Percentiles rank a stretch among this genome's conserved stretches.
Evolutionary conservation across 2,888 invertebrate genomes (phyloP).

Genomic region (Lepidonotus clava): DNA sequence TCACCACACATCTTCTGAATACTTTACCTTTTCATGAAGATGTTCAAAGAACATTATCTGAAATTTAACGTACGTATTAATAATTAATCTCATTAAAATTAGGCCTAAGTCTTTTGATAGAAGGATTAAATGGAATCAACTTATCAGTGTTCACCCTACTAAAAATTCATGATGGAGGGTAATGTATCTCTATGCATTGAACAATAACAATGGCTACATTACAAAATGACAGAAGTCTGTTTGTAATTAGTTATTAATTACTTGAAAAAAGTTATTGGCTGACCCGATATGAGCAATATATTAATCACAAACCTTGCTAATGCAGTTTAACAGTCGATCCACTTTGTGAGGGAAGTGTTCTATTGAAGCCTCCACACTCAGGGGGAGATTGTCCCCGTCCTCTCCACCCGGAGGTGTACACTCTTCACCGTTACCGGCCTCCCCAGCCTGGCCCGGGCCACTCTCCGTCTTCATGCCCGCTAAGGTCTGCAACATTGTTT

Average conservation of each 20-base stretch:
- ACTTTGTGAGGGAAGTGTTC: constrained; percentile 78
- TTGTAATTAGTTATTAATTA: too few relatives aligned
- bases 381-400: background rate
- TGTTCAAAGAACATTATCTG: constrained; percentile 43
- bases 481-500: too few relatives aligned
- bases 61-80: background rate
- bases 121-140: too few relatives aligned
- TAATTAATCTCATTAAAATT: background rate
- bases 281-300: background rate
- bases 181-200: too few relatives aligned
- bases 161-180: too few relatives aligned
- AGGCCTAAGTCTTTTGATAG: too few relatives aligned
- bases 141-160: too few relatives aligned
- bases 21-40: constrained; percentile 32
- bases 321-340: constrained; percentile 77
- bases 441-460: background rate
- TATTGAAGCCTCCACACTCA: constrained; percentile 57
- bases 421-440: background rate
- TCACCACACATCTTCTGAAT: too few relatives aligned
- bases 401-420: background rate
- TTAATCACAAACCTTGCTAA: constrained; percentile 72
- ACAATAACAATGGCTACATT: too few relatives aligned
- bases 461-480: too few relatives aligned
- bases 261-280: background rate
- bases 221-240: too few relatives aligned